phyloP scores from a whole-genome alignment of 2,888 invertebrate species.

The Eupithecia pulchellata region DNA sequence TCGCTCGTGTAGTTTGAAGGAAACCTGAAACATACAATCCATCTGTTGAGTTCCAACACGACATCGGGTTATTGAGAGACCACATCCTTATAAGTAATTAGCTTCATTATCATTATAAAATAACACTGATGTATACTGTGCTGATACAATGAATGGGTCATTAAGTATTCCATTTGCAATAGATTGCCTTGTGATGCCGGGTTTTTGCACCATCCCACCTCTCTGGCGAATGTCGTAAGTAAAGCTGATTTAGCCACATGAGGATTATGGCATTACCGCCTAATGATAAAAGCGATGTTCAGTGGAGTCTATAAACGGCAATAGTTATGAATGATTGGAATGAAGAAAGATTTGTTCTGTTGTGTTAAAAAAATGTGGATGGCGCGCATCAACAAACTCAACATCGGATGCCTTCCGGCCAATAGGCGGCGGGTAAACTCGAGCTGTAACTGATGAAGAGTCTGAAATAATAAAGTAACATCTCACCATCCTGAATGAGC shows the following conservation, averaged over 20 bases:
- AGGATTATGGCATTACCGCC: no score
- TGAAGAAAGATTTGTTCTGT: no score
- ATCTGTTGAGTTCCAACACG: neutral
- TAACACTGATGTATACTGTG: no score
- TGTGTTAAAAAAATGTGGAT: neutral
- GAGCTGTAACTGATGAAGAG: neutral
- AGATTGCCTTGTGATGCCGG: neutral
- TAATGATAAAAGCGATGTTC: neutral
- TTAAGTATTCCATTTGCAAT: neutral
- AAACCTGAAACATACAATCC: slow-evolving; percentile 90
- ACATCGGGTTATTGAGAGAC: neutral
- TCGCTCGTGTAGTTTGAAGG: slow-evolving; percentile 99
- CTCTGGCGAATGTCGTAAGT: neutral
- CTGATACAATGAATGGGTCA: neutral
- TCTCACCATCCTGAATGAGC: slow-evolving; percentile 84
- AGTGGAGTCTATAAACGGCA: neutral
- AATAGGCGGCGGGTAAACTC: neutral
- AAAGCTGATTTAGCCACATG: neutral
- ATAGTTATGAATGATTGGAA: no score
- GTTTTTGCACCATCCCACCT: neutral
- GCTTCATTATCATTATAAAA: neutral
- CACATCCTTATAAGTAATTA: neutral
- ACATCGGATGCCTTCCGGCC: neutral
- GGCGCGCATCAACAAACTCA: no score
- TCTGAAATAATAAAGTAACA: neutral